A percentile compares a stretch with the other conserved stretches of the same genome.
Conservation (phyloP, 2,797 vertebrate species). For the Bucorvus abyssinicus region DNA sequence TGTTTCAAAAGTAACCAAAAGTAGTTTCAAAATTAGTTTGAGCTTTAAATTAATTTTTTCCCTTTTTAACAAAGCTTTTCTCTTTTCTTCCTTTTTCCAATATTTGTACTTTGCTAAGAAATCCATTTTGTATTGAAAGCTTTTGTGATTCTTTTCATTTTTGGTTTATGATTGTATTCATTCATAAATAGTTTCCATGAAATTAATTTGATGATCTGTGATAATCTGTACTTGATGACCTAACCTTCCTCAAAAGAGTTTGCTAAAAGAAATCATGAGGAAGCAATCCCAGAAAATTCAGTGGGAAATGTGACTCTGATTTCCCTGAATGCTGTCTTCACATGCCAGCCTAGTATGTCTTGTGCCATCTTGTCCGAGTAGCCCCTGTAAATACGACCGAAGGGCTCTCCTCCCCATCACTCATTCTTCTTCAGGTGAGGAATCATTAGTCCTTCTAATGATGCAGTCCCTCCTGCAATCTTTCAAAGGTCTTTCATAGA, state of each 20-base stretch:
- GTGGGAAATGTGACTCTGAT: not conserved
- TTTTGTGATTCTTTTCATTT: not conserved
- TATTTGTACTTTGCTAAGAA: not conserved
- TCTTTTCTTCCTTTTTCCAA: not conserved
- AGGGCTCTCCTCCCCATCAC: not conserved
- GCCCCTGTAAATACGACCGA: not conserved
- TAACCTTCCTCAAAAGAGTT: not conserved
- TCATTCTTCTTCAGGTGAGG: not conserved
- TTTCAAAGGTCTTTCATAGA: not conserved
- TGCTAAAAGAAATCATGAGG: not conserved
- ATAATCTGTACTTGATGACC: not conserved
- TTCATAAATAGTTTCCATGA: not conserved
- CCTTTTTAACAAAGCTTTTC: not conserved
- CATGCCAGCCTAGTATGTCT: accelerated
- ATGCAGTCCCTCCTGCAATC: not conserved
- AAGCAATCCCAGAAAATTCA: not conserved
- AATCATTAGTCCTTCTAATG: not conserved
- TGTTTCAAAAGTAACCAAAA: not conserved
- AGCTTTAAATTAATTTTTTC: not conserved
- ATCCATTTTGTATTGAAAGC: not conserved
- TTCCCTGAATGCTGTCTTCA: not conserved
- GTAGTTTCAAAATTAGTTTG: not conserved
- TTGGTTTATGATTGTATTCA: not conserved
- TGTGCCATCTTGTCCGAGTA: not conserved
- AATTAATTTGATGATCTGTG: not conserved